These are phyloP conservation scores for Sycophila sp. DNA, from an alignment of 1,140 invertebrate species.

Conservation along the genomic window DNA sequence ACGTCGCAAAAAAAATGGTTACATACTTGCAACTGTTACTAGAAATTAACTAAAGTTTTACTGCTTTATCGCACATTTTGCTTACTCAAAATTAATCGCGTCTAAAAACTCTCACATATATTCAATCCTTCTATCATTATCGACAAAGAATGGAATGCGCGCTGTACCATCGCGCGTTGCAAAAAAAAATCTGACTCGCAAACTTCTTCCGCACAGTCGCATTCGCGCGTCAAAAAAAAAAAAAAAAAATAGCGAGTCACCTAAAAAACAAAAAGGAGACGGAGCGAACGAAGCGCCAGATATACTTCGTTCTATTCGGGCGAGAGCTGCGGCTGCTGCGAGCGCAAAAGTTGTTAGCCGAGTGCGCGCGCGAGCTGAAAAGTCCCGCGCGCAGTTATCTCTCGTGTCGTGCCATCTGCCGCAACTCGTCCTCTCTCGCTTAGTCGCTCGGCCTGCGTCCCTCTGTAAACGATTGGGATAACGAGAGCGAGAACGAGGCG, in stretches of 20 bases:
- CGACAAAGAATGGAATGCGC: too few species aligned
- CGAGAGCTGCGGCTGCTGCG: not conserved
- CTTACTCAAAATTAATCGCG: too few species aligned
- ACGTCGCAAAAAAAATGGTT: too few species aligned
- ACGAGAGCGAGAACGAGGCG: conserved; percentile 1
- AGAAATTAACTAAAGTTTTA: too few species aligned
- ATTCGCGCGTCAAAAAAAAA: not conserved
- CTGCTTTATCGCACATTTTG: too few species aligned
- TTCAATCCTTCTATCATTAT: too few species aligned
- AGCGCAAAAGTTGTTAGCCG: conserved; percentile 19
- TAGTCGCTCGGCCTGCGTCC: not conserved
- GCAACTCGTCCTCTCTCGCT: not conserved
- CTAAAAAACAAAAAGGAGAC: not conserved
- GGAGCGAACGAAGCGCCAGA: not conserved
- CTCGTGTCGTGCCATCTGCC: conserved; percentile 25
- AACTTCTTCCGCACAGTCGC: too few species aligned
- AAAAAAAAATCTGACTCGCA: too few species aligned
- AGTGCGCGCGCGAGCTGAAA: not conserved
- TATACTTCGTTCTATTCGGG: not conserved
- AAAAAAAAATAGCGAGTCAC: not conserved
- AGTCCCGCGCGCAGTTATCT: conserved; percentile 24
- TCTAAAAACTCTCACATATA: too few species aligned
- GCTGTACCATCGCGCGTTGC: too few species aligned
- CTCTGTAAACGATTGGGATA: conserved; percentile 9
- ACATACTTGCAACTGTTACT: too few species aligned